phyloP scores from a whole-genome alignment of 2,797 vertebrate genomes.

The Anolis apletophallus region DNA sequence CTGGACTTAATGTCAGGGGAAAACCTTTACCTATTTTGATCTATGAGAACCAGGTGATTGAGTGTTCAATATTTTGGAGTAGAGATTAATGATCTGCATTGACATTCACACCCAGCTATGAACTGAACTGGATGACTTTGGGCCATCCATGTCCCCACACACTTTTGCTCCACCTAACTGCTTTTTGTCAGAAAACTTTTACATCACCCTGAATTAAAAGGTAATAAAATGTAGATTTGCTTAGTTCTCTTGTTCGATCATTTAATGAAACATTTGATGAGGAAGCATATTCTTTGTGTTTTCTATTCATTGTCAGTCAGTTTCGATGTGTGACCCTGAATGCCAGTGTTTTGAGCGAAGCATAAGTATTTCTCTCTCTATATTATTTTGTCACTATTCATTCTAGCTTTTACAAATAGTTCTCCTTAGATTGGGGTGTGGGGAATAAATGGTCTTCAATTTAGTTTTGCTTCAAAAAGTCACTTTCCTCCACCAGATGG shows the following conservation, averaged over 20 bases:
- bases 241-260: background rate
- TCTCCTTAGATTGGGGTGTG: background rate
- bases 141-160: background rate
- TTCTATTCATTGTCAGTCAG: background rate
- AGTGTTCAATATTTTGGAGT: background rate
- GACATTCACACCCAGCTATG: background rate
- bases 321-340: background rate
- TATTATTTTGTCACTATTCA: background rate
- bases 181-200: background rate
- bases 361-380: background rate
- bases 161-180: background rate
- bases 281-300: background rate
- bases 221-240: background rate
- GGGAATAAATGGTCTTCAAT: background rate
- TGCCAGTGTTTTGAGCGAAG: background rate
- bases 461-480: conserved; percentile 27
- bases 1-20: too few species aligned
- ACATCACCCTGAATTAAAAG: background rate
- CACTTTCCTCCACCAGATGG: conserved; percentile 63
- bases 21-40: background rate
- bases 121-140: background rate
- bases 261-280: background rate
- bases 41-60: background rate
- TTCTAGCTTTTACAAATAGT: background rate
- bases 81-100: background rate